These are phyloP conservation scores for Syngnathoides biaculeatus DNA, from an alignment of 2,113 vertebrate species.

Conservation along the genomic window DNA sequence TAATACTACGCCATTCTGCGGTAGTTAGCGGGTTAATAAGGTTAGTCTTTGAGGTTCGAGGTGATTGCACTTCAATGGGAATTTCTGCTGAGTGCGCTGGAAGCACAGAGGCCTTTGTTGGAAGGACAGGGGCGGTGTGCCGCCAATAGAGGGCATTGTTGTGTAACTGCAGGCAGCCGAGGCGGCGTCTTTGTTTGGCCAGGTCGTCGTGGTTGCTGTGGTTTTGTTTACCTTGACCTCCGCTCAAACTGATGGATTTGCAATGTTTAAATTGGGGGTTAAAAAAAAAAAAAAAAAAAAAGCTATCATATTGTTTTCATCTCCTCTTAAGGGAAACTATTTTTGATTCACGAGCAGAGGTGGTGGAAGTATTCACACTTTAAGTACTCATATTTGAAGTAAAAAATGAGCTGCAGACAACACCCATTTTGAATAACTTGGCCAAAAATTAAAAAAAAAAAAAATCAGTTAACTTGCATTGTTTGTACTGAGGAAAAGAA, in stretches of 20 bases:
- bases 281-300: not conserved
- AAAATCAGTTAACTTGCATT: too few relatives aligned
- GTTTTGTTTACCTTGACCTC: conserved; percentile 36
- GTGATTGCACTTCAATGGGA: conserved; percentile 72
- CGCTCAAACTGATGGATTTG: conserved; percentile 41
- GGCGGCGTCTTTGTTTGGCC: conserved; percentile 55
- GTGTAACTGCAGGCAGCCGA: conserved; percentile 57
- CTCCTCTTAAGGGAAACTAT: not conserved
- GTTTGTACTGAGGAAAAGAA: too few relatives aligned
- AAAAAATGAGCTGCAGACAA: too few relatives aligned
- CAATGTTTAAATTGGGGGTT: conserved; percentile 39
- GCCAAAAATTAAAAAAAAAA: too few relatives aligned
- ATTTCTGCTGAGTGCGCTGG: conserved; percentile 72
- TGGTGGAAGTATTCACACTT: not conserved
- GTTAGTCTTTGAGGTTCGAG: conserved; percentile 65
- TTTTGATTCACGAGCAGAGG: not conserved
- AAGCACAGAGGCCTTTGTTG: conserved; percentile 51
- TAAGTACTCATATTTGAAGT: too few relatives aligned
- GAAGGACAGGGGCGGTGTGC: conserved; percentile 22
- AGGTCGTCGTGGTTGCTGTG: conserved; percentile 41
- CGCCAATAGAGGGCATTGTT: conserved; percentile 74
- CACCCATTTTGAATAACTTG: too few relatives aligned
- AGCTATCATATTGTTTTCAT: not conserved
- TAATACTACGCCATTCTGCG: conserved; percentile 58
- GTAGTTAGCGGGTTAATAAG: conserved; percentile 67